phyloP scores from a whole-genome alignment of 2,113 vertebrate species.

The Scartelaos histophorus region DNA sequence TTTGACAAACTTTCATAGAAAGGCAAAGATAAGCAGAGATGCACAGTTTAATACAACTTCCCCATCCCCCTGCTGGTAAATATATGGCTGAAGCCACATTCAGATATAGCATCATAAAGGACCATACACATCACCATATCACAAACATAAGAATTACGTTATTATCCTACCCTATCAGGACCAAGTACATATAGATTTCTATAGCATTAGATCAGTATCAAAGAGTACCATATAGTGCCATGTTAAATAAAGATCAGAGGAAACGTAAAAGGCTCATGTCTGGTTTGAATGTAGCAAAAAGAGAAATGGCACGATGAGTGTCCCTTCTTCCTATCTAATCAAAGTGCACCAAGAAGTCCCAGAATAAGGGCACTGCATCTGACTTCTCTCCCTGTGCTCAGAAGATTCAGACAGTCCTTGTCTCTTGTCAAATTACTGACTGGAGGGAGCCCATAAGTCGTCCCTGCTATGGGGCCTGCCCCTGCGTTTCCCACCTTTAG shows the following conservation, averaged over 20 bases:
- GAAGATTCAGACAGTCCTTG: constrained; percentile 20
- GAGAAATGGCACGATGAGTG: constrained; percentile 27
- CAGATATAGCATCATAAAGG: constrained; percentile 71
- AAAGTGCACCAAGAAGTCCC: constrained; percentile 76
- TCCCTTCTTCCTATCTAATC: constrained; percentile 51
- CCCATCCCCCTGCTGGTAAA: constrained; percentile 80
- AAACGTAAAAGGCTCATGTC: constrained; percentile 64
- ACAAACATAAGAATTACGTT: constrained; percentile 71
- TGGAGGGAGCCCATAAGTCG: constrained; percentile 68
- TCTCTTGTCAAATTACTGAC: constrained; percentile 58
- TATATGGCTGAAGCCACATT: constrained; percentile 77
- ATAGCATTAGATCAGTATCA: constrained; percentile 72
- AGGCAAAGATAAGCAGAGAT: constrained; percentile 78
- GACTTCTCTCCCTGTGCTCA: constrained; percentile 34
- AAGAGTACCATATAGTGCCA: constrained; percentile 74
- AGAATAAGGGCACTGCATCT: constrained; percentile 60
- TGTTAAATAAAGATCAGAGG: constrained; percentile 63
- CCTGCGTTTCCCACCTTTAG: constrained; percentile 76
- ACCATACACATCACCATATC: constrained; percentile 72
- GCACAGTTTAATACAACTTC: constrained; percentile 77
- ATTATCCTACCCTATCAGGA: constrained; percentile 65
- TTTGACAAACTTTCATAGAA: constrained; percentile 74
- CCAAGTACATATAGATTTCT: constrained; percentile 70
- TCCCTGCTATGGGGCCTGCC: constrained; percentile 80
- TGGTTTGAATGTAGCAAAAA: constrained; percentile 42